Conservation (phyloP, 1,140 invertebrate genomes). For the Chionoecetes opilio region DNA sequence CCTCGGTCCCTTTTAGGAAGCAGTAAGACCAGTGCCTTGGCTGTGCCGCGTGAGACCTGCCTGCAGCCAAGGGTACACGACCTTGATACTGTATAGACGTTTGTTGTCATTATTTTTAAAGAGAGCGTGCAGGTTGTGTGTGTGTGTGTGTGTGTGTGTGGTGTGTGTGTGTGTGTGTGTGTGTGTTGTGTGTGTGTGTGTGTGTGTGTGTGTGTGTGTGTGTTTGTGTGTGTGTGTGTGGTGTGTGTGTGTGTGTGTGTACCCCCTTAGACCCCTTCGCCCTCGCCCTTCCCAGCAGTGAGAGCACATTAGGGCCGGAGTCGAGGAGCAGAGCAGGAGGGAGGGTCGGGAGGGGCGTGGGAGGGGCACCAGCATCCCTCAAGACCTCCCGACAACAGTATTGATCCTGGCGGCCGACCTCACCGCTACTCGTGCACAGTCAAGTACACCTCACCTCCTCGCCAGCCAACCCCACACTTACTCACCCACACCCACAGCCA, state of each 20-base stretch:
- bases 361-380: not conserved
- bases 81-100: not conserved
- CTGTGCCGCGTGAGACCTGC: not conserved
- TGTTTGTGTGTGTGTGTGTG: constrained; percentile 37
- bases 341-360: constrained; percentile 22
- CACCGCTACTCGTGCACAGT: not conserved
- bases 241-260: too few relatives aligned
- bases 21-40: not conserved
- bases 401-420: constrained; percentile 11
- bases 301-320: not conserved
- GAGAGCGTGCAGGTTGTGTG: not conserved
- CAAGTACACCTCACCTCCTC: not conserved
- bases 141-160: not conserved
- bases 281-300: not conserved
- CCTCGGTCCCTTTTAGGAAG: not conserved
- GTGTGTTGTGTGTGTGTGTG: constrained; percentile 39
- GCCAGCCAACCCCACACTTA: not conserved
- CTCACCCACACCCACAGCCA: constrained; percentile 5
- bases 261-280: too few relatives aligned
- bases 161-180: constrained; percentile 35
- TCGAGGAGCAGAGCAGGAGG: not conserved
- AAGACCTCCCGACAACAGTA: not conserved
- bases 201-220: constrained; percentile 48
- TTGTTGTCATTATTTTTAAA: not conserved
- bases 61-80: not conserved